phyloP scores from a whole-genome alignment of 1,140 invertebrate species.

The Drosophila pruinosa region DNA sequence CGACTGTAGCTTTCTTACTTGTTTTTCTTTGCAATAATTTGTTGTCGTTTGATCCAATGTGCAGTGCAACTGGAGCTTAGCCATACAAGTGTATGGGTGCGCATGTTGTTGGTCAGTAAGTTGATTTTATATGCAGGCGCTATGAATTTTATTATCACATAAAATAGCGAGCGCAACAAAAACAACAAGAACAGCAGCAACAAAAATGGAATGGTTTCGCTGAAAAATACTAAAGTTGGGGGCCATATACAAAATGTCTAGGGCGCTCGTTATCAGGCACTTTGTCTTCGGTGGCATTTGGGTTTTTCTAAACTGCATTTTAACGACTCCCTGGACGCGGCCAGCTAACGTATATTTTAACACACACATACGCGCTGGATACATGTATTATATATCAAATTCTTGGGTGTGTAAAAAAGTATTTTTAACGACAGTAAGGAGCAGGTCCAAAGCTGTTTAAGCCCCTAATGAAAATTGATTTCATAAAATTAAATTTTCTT shows the following conservation, averaged over 20 bases:
- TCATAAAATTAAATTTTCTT: slow-evolving; percentile 37
- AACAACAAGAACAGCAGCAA: slow-evolving; percentile 2
- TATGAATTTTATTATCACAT: slow-evolving; percentile 57
- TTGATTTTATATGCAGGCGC: slow-evolving; percentile 46
- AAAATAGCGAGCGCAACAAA: slow-evolving; percentile 32
- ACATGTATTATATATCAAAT: slow-evolving; percentile 13
- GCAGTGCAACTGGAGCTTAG: slow-evolving; percentile 19
- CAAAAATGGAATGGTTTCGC: neutral
- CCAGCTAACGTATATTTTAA: slow-evolving; percentile 29
- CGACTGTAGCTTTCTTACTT: too few species aligned
- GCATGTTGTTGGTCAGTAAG: slow-evolving; percentile 40
- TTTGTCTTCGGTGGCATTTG: slow-evolving; percentile 41
- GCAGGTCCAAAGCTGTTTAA: slow-evolving; percentile 37
- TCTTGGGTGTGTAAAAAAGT: slow-evolving; percentile 1
- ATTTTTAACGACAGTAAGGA: slow-evolving; percentile 38
- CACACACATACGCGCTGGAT: neutral
- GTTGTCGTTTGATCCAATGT: slow-evolving; percentile 13
- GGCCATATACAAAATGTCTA: slow-evolving; percentile 18
- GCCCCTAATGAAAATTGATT: slow-evolving; percentile 73
- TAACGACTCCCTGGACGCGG: slow-evolving; percentile 69
- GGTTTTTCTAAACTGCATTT: slow-evolving; percentile 57
- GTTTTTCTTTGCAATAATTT: too few species aligned
- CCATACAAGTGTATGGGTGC: neutral
- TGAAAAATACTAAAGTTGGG: slow-evolving; percentile 12
- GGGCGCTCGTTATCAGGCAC: slow-evolving; percentile 47